Base-by-base conservation (phyloP, 2,888 invertebrate genomes). In the Andrena bicolor region DNA sequence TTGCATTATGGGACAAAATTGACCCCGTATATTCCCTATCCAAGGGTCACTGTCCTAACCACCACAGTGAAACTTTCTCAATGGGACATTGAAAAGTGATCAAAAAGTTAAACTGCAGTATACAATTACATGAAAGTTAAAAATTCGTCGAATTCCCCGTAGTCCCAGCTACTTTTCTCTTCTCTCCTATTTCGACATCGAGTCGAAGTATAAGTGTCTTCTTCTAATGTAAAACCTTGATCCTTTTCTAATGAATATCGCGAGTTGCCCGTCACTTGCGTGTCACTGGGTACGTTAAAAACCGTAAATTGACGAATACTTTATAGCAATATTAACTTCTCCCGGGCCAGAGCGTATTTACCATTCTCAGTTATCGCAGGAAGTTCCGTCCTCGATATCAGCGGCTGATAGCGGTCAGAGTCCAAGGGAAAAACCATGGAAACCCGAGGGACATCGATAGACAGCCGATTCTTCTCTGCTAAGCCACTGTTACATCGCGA, bases 331-430 rank as follows among this genome's bases (percentile, higher is more conserved):
- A 23, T 4, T 0, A 63, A 51, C 20, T 35, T 48, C 60, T 74
- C 49, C 35, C 49, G 68, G 41, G 28, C 35, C 68, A 60, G 30
- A 16, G 23, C 72, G 35, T 23, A 68, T 69, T 32, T 23, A 51
- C 41, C n/a, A 32, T 35, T 41, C 53, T 23, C 7, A 48, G 28
- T 86, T 86, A 85, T 85, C 86, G 61, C 68, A 61, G 61, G 63
- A 60, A 70, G 73, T 80, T 86, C 86, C 86, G 84, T 49, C 64
- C 75, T 76, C 69, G 76, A 83, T 86, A 84, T 80, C 60, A 41
- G 5, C 8, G 35, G 28, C 23, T 49, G 81, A 80, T 77, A 61
- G 23, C 16, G 80, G 8, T 65, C 68, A 8, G 26, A 28, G 73
- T 26, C 41, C 74, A 10, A 69, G 20, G 30, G 20, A 58, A 48